A percentile compares a stretch with the other conserved stretches of the same genome.
Conservation (phyloP, 1,140 invertebrate genomes). For the Amyelois transitella region DNA sequence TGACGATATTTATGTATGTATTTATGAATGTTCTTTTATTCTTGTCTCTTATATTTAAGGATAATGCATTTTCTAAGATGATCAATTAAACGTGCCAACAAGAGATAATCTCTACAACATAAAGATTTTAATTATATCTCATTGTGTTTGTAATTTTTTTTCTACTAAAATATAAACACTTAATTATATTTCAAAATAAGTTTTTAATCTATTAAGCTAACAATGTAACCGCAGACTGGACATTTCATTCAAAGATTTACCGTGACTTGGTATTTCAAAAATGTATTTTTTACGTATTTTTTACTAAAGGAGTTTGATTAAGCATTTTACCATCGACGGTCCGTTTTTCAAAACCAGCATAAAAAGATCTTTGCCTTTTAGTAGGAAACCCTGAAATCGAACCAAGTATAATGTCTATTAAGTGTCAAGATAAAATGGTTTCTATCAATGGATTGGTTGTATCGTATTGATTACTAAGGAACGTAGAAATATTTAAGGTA, state of each 20-base stretch:
- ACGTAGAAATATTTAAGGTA: constrained; percentile 44
- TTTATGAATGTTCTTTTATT: too few relatives aligned
- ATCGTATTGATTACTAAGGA: constrained; percentile 42
- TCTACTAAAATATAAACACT: too few relatives aligned
- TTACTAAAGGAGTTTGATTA: constrained; percentile 35
- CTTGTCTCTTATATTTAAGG: too few relatives aligned
- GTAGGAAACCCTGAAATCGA: neutral
- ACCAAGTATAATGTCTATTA: neutral
- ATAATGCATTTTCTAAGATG: too few relatives aligned
- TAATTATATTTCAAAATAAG: neutral
- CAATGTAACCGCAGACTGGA: neutral
- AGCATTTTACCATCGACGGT: constrained; percentile 41
- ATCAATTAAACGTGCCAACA: too few relatives aligned
- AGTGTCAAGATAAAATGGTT: constrained; percentile 19
- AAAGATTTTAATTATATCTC: too few relatives aligned
- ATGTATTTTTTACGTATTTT: constrained; percentile 13
- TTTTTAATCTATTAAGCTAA: neutral
- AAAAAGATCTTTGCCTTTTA: constrained; percentile 7
- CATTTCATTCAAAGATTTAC: neutral
- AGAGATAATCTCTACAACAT: too few relatives aligned
- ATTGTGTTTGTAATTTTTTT: too few relatives aligned
- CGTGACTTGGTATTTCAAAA: constrained; percentile 6
- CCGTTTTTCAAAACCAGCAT: constrained; percentile 30
- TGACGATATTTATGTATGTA: too few relatives aligned
- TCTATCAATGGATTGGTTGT: constrained; percentile 30